These are phyloP conservation scores for Aradus depressus DNA, from an alignment of 2,888 invertebrate species.

Conservation along the genomic window DNA sequence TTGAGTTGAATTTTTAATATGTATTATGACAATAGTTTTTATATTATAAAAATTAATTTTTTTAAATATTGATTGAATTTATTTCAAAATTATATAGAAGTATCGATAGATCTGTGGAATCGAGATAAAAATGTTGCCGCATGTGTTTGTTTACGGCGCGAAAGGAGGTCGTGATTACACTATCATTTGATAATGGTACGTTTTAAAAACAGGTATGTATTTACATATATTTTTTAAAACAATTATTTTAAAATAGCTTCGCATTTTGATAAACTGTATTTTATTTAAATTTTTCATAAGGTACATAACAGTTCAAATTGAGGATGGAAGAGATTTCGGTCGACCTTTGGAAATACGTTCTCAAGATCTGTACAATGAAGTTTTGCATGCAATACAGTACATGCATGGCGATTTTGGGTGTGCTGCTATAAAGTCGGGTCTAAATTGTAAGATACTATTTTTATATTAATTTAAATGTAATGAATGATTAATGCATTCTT, in stretches of 20 bases:
- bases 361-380: slow-evolving; percentile 43
- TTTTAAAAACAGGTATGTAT: slow-evolving; percentile 24
- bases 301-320: slow-evolving; percentile 51
- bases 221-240: too few species aligned
- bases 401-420: slow-evolving; percentile 66
- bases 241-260: background rate
- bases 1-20: too few species aligned
- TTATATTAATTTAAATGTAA: background rate
- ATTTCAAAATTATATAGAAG: too few species aligned
- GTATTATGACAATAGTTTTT: too few species aligned
- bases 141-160: too few species aligned
- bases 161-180: too few species aligned
- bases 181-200: slow-evolving; percentile 22
- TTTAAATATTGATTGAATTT: too few species aligned
- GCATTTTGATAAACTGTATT: background rate
- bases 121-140: too few species aligned
- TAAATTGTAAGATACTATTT: slow-evolving; percentile 36
- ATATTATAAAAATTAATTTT: too few species aligned
- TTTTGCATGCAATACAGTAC: slow-evolving; percentile 52
- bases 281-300: slow-evolving; percentile 18
- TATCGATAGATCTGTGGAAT: too few species aligned
- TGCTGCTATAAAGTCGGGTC: slow-evolving; percentile 57
- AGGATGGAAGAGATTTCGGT: slow-evolving; percentile 33
- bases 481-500: background rate
- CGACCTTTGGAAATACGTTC: slow-evolving; percentile 4